These are phyloP conservation scores for Tenthredo livida DNA, from an alignment of 2,888 invertebrate genomes.

Conservation along the genomic window DNA sequence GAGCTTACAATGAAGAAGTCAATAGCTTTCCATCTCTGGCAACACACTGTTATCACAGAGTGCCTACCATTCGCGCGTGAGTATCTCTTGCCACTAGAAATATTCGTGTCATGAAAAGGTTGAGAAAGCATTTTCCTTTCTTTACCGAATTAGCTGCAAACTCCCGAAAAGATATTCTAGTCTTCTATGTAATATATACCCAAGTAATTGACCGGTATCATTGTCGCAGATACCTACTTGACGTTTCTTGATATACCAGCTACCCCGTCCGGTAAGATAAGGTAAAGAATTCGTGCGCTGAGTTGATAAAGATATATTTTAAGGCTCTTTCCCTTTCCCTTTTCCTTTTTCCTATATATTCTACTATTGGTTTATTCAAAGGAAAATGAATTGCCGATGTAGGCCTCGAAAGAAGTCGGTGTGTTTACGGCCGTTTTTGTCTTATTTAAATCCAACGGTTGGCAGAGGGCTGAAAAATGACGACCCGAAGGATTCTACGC, in stretches of 20 bases:
- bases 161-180: neutral
- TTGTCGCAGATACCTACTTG: neutral
- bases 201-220: conserved; percentile 3
- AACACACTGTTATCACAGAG: conserved; percentile 35
- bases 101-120: conserved; percentile 1
- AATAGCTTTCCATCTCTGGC: conserved; percentile 3
- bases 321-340: neutral
- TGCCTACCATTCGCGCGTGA: neutral
- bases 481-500: neutral
- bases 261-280: neutral
- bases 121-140: conserved; percentile 21
- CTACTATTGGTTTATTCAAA: conserved; percentile 27
- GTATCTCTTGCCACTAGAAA: conserved; percentile 31
- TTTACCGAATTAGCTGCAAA: neutral
- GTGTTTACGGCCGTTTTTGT: conserved; percentile 19
- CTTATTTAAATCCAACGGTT: conserved; percentile 1
- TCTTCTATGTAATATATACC: neutral
- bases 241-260: neutral
- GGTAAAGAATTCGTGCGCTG: neutral
- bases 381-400: conserved; percentile 8
- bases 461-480: conserved; percentile 19
- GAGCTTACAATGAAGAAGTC: conserved; percentile 1
- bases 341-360: no score
- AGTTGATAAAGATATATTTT: conserved; percentile 28
- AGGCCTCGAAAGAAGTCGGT: neutral